Evolutionary conservation across 2,797 vertebrate genomes (phyloP).

Genomic region (Rhodeus uyekii): DNA sequence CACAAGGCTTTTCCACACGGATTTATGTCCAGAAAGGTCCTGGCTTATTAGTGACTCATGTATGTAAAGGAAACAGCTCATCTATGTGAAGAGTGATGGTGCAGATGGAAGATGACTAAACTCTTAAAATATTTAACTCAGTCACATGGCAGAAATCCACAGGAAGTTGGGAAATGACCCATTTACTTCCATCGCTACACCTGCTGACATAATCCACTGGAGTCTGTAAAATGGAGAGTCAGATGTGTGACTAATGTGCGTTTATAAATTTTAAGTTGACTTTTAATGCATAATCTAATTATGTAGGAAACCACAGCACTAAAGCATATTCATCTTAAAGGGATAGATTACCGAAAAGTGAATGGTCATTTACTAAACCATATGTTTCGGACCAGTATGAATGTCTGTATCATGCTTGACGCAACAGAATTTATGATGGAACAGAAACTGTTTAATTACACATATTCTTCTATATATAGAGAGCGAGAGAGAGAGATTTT

Average conservation of each 20-base stretch:
- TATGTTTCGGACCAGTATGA: too few relatives aligned
- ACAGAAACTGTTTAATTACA: too few relatives aligned
- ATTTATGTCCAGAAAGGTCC: background rate
- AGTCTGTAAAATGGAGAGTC: background rate
- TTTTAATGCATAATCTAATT: background rate
- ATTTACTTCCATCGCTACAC: conserved; percentile 73
- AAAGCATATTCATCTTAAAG: background rate
- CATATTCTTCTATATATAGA: too few relatives aligned
- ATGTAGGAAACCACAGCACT: background rate
- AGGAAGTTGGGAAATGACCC: conserved; percentile 71
- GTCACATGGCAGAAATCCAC: conserved; percentile 28
- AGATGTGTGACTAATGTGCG: background rate
- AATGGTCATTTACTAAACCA: too few relatives aligned
- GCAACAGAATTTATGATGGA: too few relatives aligned
- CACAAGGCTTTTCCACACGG: background rate
- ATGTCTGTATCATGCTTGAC: too few relatives aligned
- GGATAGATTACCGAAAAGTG: background rate
- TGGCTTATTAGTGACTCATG: background rate
- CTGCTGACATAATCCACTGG: conserved; percentile 60
- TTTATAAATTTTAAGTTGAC: background rate
- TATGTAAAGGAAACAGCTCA: background rate
- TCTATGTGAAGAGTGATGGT: conserved; percentile 1
- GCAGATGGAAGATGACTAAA: conserved; percentile 38
- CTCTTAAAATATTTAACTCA: conserved; percentile 14
- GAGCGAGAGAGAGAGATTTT: too few relatives aligned